Conservation (phyloP, 2,113 vertebrate species). For the Lutjanus erythropterus region DNA sequence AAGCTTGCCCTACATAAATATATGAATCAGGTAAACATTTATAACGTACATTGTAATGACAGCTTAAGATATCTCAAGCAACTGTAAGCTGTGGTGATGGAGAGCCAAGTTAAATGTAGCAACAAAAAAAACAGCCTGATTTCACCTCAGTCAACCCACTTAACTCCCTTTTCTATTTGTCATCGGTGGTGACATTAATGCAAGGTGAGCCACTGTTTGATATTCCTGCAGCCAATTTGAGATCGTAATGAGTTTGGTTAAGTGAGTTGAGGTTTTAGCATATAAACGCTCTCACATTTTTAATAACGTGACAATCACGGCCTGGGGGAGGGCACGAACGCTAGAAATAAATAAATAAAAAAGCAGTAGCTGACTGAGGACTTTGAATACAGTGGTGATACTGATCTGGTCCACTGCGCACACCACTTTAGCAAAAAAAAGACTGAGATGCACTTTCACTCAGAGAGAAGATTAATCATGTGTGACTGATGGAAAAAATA, state of each 20-base stretch:
- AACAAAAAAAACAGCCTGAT: too few species aligned
- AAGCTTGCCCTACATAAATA: too few species aligned
- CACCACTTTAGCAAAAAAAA: not conserved
- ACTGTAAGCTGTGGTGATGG: too few species aligned
- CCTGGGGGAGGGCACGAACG: not conserved
- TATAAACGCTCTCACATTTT: not conserved
- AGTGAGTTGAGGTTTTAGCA: constrained; percentile 1
- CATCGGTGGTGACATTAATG: constrained; percentile 9
- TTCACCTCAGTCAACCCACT: not conserved
- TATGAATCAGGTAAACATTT: too few species aligned
- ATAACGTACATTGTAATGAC: too few species aligned
- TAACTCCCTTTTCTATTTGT: not conserved
- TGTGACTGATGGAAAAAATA: constrained; percentile 2
- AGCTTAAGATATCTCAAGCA: too few species aligned
- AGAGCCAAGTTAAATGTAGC: too few species aligned
- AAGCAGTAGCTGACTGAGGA: not conserved
- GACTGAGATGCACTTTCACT: too few species aligned
- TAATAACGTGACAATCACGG: constrained; percentile 23
- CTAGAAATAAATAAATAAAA: not conserved
- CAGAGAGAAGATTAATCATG: not conserved
- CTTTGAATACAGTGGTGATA: not conserved
- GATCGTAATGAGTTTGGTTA: constrained; percentile 1
- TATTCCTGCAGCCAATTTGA: constrained; percentile 1
- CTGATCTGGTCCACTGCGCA: not conserved
- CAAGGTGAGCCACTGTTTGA: constrained; percentile 13